phyloP scores from a whole-genome alignment of 2,888 invertebrate genomes.

The Phrixothrix hirtus region DNA sequence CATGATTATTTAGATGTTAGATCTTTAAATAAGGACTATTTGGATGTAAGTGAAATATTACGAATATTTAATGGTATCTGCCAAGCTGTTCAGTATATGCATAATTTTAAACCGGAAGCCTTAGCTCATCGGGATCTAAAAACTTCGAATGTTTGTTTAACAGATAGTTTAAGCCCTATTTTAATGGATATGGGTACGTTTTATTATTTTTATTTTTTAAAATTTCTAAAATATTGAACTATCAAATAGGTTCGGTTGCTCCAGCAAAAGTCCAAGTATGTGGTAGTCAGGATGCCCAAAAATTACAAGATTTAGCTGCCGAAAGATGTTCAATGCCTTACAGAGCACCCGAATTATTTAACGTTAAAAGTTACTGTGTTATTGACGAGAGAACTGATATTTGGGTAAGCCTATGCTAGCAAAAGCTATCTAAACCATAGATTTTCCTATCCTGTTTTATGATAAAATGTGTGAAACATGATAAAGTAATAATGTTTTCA shows the following conservation, averaged over 20 bases:
- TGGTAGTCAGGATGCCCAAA: conserved; percentile 70
- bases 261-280: conserved; percentile 67
- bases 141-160: conserved; percentile 80
- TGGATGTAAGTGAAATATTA: conserved; percentile 68
- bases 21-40: conserved; percentile 62
- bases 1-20: conserved; percentile 69
- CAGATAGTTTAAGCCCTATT: conserved; percentile 70
- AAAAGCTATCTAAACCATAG: no score
- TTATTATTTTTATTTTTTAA: no score
- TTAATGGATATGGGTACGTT: conserved; percentile 79
- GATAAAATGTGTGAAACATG: no score
- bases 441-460: no score
- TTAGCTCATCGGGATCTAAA: conserved; percentile 85
- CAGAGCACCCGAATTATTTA: conserved; percentile 85
- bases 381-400: conserved; percentile 85
- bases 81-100: conserved; percentile 74
- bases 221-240: no score
- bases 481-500: no score
- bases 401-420: conserved; percentile 74
- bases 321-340: conserved; percentile 88
- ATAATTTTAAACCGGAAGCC: conserved; percentile 71
- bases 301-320: conserved; percentile 77
- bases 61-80: conserved; percentile 73
- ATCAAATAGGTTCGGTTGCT: conserved; percentile 64
- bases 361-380: conserved; percentile 77